Percentiles rank a stretch among this genome's conserved stretches.
These are phyloP conservation scores for Cyrtodaria siliqua DNA, from an alignment of 2,888 invertebrate genomes.

Conservation along the genomic window DNA sequence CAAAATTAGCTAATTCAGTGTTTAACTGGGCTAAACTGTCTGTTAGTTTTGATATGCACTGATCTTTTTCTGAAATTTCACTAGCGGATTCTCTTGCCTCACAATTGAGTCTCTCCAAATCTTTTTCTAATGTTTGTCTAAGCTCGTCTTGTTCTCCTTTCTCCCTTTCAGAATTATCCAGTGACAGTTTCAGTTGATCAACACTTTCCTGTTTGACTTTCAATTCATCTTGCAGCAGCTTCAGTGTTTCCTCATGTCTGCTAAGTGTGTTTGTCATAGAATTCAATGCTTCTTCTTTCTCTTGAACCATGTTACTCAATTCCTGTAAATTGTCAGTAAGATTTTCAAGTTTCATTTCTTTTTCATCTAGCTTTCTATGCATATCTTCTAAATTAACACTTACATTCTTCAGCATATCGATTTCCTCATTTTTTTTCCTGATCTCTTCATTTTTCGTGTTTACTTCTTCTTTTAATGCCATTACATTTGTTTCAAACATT, in stretches of 20 bases:
- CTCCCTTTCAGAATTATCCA: constrained; percentile 11
- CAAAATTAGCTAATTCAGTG: constrained; percentile 7
- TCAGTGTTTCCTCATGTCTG: constrained; percentile 22
- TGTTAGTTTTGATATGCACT: constrained; percentile 4
- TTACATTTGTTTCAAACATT: neutral
- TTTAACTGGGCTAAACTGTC: constrained; percentile 4
- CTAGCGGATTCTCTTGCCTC: constrained; percentile 7
- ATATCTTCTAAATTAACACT: constrained; percentile 38
- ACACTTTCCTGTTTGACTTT: constrained; percentile 13
- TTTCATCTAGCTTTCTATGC: constrained; percentile 19
- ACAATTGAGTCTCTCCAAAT: constrained; percentile 9
- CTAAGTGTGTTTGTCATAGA: constrained; percentile 6
- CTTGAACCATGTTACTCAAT: constrained; percentile 15
- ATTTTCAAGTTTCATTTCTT: constrained; percentile 39
- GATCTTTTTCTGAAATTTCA: constrained; percentile 13
- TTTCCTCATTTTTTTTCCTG: constrained; percentile 32
- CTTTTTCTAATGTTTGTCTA: constrained; percentile 22
- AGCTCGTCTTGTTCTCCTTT: constrained; percentile 21
- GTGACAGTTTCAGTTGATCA: neutral
- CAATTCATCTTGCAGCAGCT: constrained; percentile 11
- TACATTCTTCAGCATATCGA: constrained; percentile 26
- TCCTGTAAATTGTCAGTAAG: constrained; percentile 31
- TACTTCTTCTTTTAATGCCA: constrained; percentile 20
- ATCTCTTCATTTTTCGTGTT: constrained; percentile 20
- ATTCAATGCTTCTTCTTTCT: constrained; percentile 25